Percentiles rank a stretch among this genome's conserved stretches.
Conservation (phyloP, 30 jellyfish, hydroid and myxozoan species). For the Aurelia sp. region DNA sequence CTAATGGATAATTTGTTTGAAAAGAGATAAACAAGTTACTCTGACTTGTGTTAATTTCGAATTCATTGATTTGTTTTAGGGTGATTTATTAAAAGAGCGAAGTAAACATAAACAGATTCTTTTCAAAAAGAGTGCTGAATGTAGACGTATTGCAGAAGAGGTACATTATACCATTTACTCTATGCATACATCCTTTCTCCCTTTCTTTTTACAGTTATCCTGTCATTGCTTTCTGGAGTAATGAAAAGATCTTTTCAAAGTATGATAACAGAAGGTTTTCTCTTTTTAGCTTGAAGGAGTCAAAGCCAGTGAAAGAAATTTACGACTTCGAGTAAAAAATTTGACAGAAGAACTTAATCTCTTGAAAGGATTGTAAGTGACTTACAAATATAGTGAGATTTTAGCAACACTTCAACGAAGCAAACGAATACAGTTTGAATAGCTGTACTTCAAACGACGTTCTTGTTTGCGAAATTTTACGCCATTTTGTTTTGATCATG, state of each 20-base stretch:
- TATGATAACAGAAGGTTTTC: no score
- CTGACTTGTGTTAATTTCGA: neutral
- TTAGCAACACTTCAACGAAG: no score
- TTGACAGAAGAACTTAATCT: slow-evolving; percentile 79
- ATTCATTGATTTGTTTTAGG: slow-evolving; percentile 34
- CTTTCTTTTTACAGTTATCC: no score
- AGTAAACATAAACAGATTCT: slow-evolving; percentile 75
- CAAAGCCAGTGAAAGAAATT: slow-evolving; percentile 85
- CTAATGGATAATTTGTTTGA: no score
- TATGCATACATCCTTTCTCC: no score
- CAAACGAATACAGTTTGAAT: no score
- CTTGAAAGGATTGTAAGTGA: slow-evolving; percentile 81
- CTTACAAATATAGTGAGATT: no score
- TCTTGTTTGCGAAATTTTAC: no score
- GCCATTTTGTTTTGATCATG: no score
- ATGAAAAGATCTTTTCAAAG: no score
- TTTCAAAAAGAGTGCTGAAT: slow-evolving; percentile 75
- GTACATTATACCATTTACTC: slow-evolving; percentile 35
- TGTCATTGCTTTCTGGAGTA: no score
- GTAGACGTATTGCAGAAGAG: slow-evolving; percentile 76
- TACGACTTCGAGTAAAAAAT: slow-evolving; percentile 73
- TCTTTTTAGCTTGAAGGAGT: slow-evolving; percentile 74
- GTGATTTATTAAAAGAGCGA: slow-evolving; percentile 81
- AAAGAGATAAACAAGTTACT: neutral
- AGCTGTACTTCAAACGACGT: no score